Conservation (phyloP, 2,797 vertebrate species). For the Hapalemur alaotrensis region DNA sequence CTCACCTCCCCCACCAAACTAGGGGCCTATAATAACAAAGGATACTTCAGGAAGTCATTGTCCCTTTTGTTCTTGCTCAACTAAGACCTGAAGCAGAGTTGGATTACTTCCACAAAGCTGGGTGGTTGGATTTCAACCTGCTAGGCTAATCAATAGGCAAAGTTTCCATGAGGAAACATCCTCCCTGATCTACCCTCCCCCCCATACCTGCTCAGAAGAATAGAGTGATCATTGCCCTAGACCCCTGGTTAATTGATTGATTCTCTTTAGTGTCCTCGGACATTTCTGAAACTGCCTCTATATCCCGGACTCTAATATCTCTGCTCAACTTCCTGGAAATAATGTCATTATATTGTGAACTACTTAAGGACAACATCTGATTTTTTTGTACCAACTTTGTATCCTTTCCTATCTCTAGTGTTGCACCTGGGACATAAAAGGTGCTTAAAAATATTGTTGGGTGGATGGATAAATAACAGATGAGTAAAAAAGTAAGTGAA, state of each 20-base stretch:
- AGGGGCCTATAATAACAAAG: not conserved
- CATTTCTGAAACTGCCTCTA: not conserved
- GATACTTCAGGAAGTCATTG: not conserved
- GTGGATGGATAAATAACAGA: not conserved
- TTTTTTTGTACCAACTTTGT: not conserved
- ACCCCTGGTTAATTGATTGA: not conserved
- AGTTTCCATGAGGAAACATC: not conserved
- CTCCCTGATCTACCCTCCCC: not conserved
- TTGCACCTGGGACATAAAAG: not conserved
- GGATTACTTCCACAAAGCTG: not conserved
- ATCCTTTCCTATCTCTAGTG: not conserved
- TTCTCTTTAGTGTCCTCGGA: not conserved
- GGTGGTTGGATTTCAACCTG: not conserved
- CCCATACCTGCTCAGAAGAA: not conserved
- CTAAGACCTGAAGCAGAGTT: not conserved
- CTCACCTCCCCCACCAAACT: rapidly evolving
- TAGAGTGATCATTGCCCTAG: not conserved
- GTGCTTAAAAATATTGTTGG: not conserved
- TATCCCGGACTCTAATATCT: not conserved
- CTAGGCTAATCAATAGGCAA: not conserved
- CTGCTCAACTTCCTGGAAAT: not conserved
- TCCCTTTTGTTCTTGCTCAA: slow-evolving; percentile 27
- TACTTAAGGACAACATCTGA: not conserved
- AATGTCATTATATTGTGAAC: not conserved
- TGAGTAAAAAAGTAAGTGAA: not conserved